Base-by-base conservation (phyloP, 2,797 vertebrate species). In the Lacerta agilis region DNA sequence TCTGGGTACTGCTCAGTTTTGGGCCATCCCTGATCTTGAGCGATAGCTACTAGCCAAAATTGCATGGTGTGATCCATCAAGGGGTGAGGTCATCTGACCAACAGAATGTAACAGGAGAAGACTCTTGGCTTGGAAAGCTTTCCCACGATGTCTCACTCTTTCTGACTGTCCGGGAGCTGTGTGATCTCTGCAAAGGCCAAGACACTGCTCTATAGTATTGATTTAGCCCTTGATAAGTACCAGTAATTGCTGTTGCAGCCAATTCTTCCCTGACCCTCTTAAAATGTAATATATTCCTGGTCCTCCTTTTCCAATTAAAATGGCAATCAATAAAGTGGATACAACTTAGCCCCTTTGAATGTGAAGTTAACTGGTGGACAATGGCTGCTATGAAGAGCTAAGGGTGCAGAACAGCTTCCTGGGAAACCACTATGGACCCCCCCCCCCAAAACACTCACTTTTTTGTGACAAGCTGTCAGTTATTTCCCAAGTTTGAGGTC, bases 1-100 rank as follows among this genome's bases (percentile, higher is more conserved):
- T 87, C 85, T 75, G 6, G 82, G 82, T 49, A 1, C 86, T 88
- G 88, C 86, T 95, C 78, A 43, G 91, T 67, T 90, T 88, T 88
- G 3, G 29, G 78, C 87, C 43, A 36, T 88, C 91, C 90, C 92
- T 41, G 89, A 95, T 94, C 93, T 92, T 92, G 93, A 92, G 79
- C 36, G 61, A 91, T 94, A 95, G 91, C 89, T 94, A 92, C 94
- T 91, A 92, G 92, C 90, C 85, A 92, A 61, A 38, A 88, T 33
- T 95, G 95, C 92, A 94, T 96, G 93, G 89, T 85, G 72, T 93
- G 89, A 87, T 69, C 91, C 82, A 75, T 72, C 4, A 86, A 67
- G 83, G 67, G 90, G 80, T 96, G 94, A 94, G 87, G 93, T 95
- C 95, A 95, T 94, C 92, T 83, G 90, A 93, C 88, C 95, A 93